Conservation (phyloP, 2,113 vertebrate genomes). For the Rhegmatorhina hoffmannsi region DNA sequence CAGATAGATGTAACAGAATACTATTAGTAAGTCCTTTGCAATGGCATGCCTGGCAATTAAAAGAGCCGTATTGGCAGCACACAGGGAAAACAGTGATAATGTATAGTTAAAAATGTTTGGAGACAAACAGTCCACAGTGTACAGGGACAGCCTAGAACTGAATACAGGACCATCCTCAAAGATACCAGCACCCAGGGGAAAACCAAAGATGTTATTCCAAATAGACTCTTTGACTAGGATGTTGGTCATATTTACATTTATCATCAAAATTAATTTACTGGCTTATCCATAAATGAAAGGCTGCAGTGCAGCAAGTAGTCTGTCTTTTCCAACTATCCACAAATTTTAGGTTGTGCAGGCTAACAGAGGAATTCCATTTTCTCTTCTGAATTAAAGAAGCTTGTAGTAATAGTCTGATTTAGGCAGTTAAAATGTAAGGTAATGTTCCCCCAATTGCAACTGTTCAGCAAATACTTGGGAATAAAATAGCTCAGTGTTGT, state of each 20-base stretch:
- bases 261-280: background rate
- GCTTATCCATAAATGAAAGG: background rate
- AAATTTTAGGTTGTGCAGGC: background rate
- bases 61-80: background rate
- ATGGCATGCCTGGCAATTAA: constrained; percentile 37
- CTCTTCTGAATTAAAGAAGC: background rate
- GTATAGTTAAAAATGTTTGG: constrained; percentile 37
- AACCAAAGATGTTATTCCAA: background rate
- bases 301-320: background rate
- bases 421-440: background rate
- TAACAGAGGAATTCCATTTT: background rate
- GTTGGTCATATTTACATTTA: background rate
- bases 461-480: background rate
- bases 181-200: background rate
- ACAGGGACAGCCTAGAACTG: background rate
- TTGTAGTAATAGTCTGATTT: background rate
- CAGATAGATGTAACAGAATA: constrained; percentile 47
- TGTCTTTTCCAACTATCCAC: background rate
- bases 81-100: constrained; percentile 36
- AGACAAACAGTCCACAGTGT: constrained; percentile 16
- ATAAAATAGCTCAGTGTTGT: background rate
- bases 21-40: constrained; percentile 24
- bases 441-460: background rate
- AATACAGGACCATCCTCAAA: background rate
- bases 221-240: background rate